These are phyloP conservation scores for Leucoma salicis DNA, from an alignment of 2,888 invertebrate genomes.

Conservation along the genomic window DNA sequence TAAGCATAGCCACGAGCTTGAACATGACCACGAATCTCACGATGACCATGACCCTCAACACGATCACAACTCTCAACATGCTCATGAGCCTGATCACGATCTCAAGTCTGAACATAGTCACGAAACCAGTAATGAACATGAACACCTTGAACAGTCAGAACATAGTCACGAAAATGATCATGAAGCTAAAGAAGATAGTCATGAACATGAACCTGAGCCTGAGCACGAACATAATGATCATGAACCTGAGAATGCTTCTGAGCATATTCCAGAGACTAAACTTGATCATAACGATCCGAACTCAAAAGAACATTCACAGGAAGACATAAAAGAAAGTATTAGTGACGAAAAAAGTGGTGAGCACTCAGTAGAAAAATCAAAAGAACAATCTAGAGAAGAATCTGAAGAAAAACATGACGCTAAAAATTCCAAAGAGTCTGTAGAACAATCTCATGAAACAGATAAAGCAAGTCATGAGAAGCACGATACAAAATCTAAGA, in stretches of 20 bases:
- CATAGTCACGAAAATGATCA: neutral
- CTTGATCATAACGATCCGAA: neutral
- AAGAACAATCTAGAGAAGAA: conserved; percentile 4
- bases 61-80: neutral
- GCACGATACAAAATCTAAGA: conserved; percentile 4
- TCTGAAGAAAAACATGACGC: conserved; percentile 2
- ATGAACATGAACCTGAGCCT: neutral
- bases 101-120: neutral
- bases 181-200: too few species aligned
- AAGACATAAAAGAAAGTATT: neutral
- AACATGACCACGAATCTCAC: neutral
- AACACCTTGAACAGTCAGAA: neutral
- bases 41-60: neutral
- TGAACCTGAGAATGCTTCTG: neutral
- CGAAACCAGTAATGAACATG: neutral
- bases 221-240: neutral
- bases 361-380: conserved; percentile 5
- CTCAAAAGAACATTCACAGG: conserved; percentile 4
- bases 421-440: neutral
- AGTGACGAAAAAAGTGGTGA: conserved; percentile 4
- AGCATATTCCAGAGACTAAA: neutral
- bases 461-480: neutral
- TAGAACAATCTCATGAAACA: neutral
- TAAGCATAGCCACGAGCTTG: neutral
- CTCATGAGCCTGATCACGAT: neutral